Conservation (phyloP, 2,797 vertebrate species). For the Mionectes olivaceus region DNA sequence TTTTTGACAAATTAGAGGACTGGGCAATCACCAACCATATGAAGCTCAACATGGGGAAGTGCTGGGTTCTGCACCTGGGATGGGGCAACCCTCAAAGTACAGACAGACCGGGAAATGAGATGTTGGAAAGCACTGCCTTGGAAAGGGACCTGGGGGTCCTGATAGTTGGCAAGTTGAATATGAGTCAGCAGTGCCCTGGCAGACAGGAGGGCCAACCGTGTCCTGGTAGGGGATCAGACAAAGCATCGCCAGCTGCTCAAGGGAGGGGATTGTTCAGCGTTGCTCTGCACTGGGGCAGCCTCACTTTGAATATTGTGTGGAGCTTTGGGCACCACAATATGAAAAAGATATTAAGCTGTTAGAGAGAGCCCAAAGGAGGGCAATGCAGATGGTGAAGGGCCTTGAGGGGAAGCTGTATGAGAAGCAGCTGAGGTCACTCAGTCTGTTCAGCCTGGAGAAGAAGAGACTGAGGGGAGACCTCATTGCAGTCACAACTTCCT, state of each 20-base stretch:
- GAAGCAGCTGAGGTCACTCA: neutral
- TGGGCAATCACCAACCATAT: neutral
- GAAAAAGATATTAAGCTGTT: neutral
- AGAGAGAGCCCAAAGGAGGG: neutral
- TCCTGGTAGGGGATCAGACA: neutral
- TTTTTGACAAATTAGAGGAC: neutral
- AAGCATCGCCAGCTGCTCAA: rapidly evolving
- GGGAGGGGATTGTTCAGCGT: neutral
- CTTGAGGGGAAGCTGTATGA: neutral
- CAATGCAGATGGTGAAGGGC: neutral
- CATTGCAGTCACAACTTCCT: neutral
- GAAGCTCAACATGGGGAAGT: neutral
- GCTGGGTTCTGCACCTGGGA: neutral
- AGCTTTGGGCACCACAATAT: neutral
- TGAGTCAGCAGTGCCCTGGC: neutral
- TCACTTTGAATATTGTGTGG: too few relatives aligned
- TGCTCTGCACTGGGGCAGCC: neutral
- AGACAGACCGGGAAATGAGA: neutral
- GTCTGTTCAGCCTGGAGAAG: neutral
- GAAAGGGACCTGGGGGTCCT: neutral
- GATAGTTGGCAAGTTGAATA: neutral
- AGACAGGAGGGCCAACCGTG: neutral
- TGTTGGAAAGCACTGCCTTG: neutral
- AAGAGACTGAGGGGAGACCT: neutral
- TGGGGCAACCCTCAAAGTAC: neutral